These are phyloP conservation scores for Drosophila teissieri DNA, from an alignment of 1,140 invertebrate genomes.

Conservation along the genomic window DNA sequence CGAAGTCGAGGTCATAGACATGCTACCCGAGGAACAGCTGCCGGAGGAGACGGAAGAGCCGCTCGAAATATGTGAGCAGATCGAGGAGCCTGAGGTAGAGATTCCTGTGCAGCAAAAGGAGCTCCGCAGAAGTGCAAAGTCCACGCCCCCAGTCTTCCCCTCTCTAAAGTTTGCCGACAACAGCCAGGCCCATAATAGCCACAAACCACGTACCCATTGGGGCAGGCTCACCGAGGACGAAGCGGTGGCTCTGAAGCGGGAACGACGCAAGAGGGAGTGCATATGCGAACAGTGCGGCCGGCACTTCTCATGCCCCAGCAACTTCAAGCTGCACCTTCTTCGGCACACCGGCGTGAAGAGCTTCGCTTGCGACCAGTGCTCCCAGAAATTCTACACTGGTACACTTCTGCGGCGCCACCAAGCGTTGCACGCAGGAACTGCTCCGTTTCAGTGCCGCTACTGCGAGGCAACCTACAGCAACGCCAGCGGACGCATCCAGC, in stretches of 20 bases:
- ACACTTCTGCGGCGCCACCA: slow-evolving; percentile 61
- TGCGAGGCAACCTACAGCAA: slow-evolving; percentile 59
- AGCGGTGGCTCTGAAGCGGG: slow-evolving; percentile 55
- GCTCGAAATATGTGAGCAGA: not conserved
- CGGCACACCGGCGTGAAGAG: slow-evolving; percentile 57
- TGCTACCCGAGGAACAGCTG: not conserved
- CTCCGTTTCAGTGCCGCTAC: slow-evolving; percentile 57
- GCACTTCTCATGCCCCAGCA: slow-evolving; percentile 67
- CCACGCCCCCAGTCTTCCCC: slow-evolving; percentile 10
- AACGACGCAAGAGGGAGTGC: slow-evolving; percentile 64
- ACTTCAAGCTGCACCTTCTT: slow-evolving; percentile 67
- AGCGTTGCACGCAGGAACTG: slow-evolving; percentile 37
- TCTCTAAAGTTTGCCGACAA: slow-evolving; percentile 58
- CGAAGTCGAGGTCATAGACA: slow-evolving; percentile 14
- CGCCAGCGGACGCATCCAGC: slow-evolving; percentile 58
- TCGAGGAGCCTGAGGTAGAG: not conserved
- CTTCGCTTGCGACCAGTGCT: slow-evolving; percentile 51
- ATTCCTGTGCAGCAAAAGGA: not conserved
- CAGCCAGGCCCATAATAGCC: slow-evolving; percentile 1
- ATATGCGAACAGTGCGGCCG: slow-evolving; percentile 67
- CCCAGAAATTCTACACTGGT: slow-evolving; percentile 61
- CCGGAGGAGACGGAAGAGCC: not conserved
- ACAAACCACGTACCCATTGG: slow-evolving; percentile 59
- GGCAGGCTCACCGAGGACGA: slow-evolving; percentile 59
- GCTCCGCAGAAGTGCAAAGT: not conserved